Conservation (phyloP, 2,888 invertebrate species). For the Hololepta plana region DNA sequence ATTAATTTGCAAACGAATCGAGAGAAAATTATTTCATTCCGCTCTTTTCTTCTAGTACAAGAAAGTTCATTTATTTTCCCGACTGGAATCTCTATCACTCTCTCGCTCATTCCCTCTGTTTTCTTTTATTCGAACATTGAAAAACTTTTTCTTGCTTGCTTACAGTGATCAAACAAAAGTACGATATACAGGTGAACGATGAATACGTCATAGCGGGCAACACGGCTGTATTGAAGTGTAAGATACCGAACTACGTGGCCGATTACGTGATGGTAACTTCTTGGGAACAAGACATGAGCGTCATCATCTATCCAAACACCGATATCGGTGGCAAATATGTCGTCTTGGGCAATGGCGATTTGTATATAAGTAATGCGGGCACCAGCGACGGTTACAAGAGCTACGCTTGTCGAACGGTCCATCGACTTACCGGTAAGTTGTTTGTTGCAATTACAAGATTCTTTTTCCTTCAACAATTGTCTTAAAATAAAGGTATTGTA, state of each 20-base stretch:
- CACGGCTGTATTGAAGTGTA: constrained; percentile 77
- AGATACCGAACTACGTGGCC: constrained; percentile 73
- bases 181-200: constrained; percentile 79
- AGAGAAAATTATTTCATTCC: no score
- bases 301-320: constrained; percentile 61
- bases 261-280: constrained; percentile 78
- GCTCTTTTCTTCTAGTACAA: no score
- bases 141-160: constrained; percentile 12
- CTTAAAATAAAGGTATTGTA: no score
- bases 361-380: constrained; percentile 66
- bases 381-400: constrained; percentile 60
- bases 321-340: constrained; percentile 60
- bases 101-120: constrained; percentile 2
- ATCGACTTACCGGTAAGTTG: constrained; percentile 62
- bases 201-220: constrained; percentile 84
- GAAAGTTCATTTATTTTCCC: no score
- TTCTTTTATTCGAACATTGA: constrained; percentile 2
- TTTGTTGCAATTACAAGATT: no score
- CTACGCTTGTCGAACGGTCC: constrained; percentile 67
- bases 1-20: no score
- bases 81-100: no score
- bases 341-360: constrained; percentile 61
- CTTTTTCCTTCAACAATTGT: no score
- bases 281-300: constrained; percentile 71
- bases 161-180: constrained; percentile 68